phyloP scores from a whole-genome alignment of 2,797 vertebrate genomes.

The Pterois miles region DNA sequence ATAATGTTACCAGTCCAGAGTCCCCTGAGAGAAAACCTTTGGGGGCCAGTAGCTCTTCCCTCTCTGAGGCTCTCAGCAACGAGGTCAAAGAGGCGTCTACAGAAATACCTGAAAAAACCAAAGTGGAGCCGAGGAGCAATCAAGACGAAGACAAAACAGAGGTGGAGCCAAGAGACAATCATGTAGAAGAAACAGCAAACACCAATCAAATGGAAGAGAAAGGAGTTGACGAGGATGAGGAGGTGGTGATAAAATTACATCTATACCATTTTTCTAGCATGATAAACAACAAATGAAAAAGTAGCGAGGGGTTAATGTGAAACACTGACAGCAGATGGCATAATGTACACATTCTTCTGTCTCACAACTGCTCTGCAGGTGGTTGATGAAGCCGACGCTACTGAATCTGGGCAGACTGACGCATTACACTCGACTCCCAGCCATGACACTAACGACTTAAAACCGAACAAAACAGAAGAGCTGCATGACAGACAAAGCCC shows the following conservation, averaged over 20 bases:
- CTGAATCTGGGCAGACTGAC: constrained; percentile 26
- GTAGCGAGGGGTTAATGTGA: neutral
- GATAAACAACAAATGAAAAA: neutral
- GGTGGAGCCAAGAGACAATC: neutral
- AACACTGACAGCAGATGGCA: neutral
- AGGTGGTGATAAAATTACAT: constrained; percentile 44
- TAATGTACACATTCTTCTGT: neutral
- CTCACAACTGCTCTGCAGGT: constrained; percentile 35
- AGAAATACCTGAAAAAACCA: constrained; percentile 1
- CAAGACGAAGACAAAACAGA: constrained; percentile 31
- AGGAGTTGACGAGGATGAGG: constrained; percentile 25
- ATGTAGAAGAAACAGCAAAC: neutral
- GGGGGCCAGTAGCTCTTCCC: neutral
- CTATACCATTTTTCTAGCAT: neutral
- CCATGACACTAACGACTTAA: constrained; percentile 2
- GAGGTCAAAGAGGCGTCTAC: constrained; percentile 33
- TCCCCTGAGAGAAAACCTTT: constrained; percentile 1
- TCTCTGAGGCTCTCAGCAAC: neutral
- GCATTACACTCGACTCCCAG: neutral
- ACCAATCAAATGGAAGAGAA: constrained; percentile 1
- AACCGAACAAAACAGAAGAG: constrained; percentile 35
- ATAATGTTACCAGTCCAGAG: constrained; percentile 1
- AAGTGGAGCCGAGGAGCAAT: neutral
- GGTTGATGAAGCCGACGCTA: neutral
- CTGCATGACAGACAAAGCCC: neutral